phyloP scores from a whole-genome alignment of 1,140 invertebrate genomes.

The Drosophila watanabei region DNA sequence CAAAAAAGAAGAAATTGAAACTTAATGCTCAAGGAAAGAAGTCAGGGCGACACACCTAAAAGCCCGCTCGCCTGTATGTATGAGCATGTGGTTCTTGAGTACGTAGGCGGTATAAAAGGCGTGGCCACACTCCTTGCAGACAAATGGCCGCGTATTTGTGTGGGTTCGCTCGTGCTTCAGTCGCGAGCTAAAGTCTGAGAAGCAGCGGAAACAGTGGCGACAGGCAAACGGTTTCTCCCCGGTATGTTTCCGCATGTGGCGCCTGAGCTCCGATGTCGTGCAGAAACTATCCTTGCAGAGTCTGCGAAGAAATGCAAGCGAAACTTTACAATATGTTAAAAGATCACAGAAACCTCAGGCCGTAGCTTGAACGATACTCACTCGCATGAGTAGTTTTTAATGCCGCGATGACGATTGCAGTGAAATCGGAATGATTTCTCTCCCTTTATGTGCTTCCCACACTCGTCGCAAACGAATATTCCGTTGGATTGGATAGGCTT shows the following conservation, averaged over 20 bases:
- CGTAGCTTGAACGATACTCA: not conserved
- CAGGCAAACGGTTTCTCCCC: slow-evolving; percentile 58
- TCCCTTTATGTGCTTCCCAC: slow-evolving; percentile 55
- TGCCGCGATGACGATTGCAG: slow-evolving; percentile 61
- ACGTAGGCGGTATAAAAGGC: slow-evolving; percentile 86
- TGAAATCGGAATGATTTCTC: slow-evolving; percentile 51
- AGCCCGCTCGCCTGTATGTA: slow-evolving; percentile 61
- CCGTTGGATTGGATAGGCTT: not conserved
- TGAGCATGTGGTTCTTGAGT: slow-evolving; percentile 68
- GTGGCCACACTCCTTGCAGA: slow-evolving; percentile 87
- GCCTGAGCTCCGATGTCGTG: slow-evolving; percentile 60
- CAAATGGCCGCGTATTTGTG: slow-evolving; percentile 87
- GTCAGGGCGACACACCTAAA: slow-evolving; percentile 52
- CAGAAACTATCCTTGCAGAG: slow-evolving; percentile 65
- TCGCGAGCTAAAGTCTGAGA: slow-evolving; percentile 58
- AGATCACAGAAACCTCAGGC: not conserved
- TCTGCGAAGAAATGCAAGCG: slow-evolving; percentile 18
- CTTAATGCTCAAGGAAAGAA: slow-evolving; percentile 20
- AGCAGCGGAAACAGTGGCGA: slow-evolving; percentile 62
- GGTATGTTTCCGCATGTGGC: slow-evolving; percentile 60
- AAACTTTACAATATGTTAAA: not conserved
- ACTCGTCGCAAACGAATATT: slow-evolving; percentile 62
- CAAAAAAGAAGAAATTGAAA: not conserved
- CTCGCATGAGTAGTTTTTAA: slow-evolving; percentile 58
- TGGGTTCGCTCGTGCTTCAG: slow-evolving; percentile 85